These are phyloP conservation scores for Drosophila triauraria DNA, from an alignment of 1,140 invertebrate genomes.

Conservation along the genomic window DNA sequence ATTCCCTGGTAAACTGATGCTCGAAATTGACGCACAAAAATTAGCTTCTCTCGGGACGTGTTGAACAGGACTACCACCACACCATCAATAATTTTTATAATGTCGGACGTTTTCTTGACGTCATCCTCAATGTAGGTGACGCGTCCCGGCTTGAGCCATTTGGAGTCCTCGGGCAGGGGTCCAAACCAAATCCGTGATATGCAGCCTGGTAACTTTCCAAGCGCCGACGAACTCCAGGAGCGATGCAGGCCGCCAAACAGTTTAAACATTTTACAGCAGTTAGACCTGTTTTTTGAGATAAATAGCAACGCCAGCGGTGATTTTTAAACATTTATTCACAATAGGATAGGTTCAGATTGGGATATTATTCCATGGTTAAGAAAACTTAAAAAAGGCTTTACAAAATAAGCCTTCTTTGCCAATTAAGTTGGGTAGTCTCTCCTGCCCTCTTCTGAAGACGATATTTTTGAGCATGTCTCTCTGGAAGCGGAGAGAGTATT, in stretches of 20 bases:
- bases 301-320: neutral
- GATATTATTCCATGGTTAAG: no score
- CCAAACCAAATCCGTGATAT: conserved; percentile 86
- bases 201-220: conserved; percentile 85
- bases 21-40: conserved; percentile 96
- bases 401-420: no score
- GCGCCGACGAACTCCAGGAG: neutral
- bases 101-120: conserved; percentile 88
- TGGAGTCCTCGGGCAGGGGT: conserved; percentile 88
- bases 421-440: no score
- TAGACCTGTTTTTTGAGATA: neutral
- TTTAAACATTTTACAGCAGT: neutral
- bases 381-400: neutral
- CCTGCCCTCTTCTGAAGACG: no score
- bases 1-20: conserved; percentile 90
- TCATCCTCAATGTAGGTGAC: conserved; percentile 89
- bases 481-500: no score
- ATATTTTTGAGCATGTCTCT: no score
- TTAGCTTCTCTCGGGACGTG: conserved; percentile 89
- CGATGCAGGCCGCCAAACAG: neutral
- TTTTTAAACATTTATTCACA: neutral
- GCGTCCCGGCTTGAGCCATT: conserved; percentile 89
- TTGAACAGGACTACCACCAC: conserved; percentile 95
- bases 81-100: conserved; percentile 89
- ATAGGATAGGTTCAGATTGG: no score